Evolutionary conservation across 37 sponge, comb jelly and placozoan genomes (phyloP).

Genomic region (Ephydatia muelleri): DNA sequence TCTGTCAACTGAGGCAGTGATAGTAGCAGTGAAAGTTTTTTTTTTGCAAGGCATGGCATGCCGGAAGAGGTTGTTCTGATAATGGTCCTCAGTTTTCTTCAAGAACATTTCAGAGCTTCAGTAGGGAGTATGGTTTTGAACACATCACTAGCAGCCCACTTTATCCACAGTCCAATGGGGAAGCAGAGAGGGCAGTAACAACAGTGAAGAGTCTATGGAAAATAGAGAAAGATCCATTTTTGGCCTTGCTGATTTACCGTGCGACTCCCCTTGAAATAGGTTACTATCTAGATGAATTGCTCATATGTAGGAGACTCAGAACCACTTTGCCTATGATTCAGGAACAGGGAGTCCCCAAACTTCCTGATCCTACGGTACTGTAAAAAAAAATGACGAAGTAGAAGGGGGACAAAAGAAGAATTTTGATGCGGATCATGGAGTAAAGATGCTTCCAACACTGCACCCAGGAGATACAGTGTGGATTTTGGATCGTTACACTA

Average conservation of each 20-base stretch:
- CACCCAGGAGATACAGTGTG: constrained; percentile 35
- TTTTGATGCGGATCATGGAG: constrained; percentile 32
- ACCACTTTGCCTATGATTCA: constrained; percentile 35
- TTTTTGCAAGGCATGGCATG: constrained; percentile 72
- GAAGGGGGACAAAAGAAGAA: constrained; percentile 20
- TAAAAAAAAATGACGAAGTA: constrained; percentile 12
- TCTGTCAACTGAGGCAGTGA: constrained; percentile 36
- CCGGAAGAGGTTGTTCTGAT: constrained; percentile 60
- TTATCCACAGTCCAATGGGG: constrained; percentile 67
- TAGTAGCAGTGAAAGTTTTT: constrained; percentile 28
- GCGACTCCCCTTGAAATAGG: constrained; percentile 39
- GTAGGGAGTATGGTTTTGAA: constrained; percentile 45
- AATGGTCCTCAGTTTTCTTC: constrained; percentile 74
- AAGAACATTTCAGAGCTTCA: constrained; percentile 25
- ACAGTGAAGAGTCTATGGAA: constrained; percentile 43
- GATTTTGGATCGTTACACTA: constrained; percentile 25
- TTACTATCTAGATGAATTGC: constrained; percentile 41
- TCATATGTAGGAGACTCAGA: constrained; percentile 36
- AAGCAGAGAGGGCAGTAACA: constrained; percentile 62
- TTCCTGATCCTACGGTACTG: constrained; percentile 12
- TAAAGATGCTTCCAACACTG: background rate
- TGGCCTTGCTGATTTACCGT: constrained; percentile 45
- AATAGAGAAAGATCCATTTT: constrained; percentile 44
- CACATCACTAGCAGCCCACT: constrained; percentile 65
- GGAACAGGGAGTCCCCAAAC: constrained; percentile 16